Evolutionary conservation across 2,888 invertebrate genomes (phyloP).

Genomic region (Cephalotes varians): DNA sequence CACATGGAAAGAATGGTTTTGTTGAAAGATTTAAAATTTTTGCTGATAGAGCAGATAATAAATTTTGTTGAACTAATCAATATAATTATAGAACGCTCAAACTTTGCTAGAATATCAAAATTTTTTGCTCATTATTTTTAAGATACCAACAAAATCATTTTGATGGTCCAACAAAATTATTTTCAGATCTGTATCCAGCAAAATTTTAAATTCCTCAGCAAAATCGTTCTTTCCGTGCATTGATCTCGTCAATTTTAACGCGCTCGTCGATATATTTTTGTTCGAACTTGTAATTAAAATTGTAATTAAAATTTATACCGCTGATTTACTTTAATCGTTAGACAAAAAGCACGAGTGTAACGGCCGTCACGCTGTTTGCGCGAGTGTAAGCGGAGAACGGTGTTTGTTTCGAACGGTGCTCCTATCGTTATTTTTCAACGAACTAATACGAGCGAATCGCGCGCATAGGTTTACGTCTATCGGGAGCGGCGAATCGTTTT

Average conservation of each 20-base stretch:
- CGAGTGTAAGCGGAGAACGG: constrained; percentile 9
- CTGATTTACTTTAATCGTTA: constrained; percentile 16
- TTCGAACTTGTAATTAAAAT: neutral
- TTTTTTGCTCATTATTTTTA: too few relatives aligned
- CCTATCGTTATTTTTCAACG: constrained; percentile 28
- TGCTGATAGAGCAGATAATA: too few relatives aligned
- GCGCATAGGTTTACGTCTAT: neutral
- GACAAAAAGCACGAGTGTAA: constrained; percentile 22
- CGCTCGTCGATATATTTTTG: neutral
- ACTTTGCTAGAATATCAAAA: too few relatives aligned
- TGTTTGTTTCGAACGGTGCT: constrained; percentile 36
- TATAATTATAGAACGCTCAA: too few relatives aligned
- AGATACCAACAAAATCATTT: too few relatives aligned
- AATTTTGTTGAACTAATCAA: too few relatives aligned
- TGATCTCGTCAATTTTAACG: neutral
- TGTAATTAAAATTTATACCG: constrained; percentile 15
- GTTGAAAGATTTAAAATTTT: too few relatives aligned
- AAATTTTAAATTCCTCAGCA: too few relatives aligned
- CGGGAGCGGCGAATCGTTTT: neutral
- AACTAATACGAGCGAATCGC: neutral
- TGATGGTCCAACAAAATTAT: too few relatives aligned
- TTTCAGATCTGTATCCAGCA: too few relatives aligned
- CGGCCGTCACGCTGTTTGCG: constrained; percentile 41
- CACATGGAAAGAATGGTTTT: too few relatives aligned
- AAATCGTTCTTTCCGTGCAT: too few relatives aligned